Conservation (phyloP, 2,797 vertebrate genomes). For the Acanthiza pusilla region DNA sequence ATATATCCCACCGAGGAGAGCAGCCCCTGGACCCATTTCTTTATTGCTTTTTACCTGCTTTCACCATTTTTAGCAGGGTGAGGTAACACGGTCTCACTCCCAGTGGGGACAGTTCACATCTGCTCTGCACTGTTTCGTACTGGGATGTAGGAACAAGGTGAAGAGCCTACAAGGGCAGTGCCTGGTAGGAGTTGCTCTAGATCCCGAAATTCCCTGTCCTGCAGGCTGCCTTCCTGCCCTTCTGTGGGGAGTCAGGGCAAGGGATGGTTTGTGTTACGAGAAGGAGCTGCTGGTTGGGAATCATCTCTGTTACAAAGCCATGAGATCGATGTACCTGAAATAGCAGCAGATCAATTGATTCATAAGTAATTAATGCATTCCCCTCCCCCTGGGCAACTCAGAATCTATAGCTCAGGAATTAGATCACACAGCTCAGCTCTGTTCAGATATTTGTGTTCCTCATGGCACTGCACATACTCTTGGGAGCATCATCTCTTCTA, state of each 20-base stretch:
- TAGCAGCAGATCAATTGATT: constrained; percentile 55
- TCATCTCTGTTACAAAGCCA: not conserved
- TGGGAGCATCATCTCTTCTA: not conserved
- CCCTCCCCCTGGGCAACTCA: not conserved
- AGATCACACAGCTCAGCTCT: not conserved
- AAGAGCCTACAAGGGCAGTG: not conserved
- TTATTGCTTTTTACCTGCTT: not conserved
- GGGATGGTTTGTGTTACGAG: not conserved
- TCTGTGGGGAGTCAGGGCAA: not conserved
- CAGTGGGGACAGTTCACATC: not conserved
- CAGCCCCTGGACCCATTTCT: not conserved
- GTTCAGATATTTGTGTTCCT: not conserved
- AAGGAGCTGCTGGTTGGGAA: not conserved
- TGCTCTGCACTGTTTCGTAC: not conserved
- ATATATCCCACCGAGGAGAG: not conserved
- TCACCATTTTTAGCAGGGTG: not conserved
- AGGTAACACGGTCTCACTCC: not conserved
- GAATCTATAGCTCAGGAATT: not conserved
- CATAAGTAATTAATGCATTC: constrained; percentile 49
- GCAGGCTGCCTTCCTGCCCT: not conserved
- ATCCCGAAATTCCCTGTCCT: not conserved
- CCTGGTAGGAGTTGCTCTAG: not conserved
- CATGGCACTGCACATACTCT: not conserved
- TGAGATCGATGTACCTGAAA: constrained; percentile 24
- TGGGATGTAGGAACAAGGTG: not conserved